Percentiles rank a stretch among this genome's conserved stretches.
Conservation (phyloP, 2,797 vertebrate species). For the Dendrocincla tyrannina region DNA sequence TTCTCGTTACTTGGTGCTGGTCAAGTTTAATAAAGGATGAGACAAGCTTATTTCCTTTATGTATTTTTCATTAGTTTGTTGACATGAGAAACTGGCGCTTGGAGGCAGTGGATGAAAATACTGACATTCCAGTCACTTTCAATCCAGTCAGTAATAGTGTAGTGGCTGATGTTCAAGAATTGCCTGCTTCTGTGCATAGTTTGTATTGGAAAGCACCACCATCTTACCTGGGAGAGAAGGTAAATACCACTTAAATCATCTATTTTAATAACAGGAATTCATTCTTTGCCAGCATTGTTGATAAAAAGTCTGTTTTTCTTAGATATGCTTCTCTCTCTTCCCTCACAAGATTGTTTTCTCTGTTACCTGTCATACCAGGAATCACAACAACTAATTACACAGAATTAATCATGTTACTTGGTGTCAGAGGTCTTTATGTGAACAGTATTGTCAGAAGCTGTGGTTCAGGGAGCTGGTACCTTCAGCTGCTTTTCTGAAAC, state of each 20-base stretch:
- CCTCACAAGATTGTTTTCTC: neutral
- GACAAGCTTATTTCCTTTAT: neutral
- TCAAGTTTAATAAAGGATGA: neutral
- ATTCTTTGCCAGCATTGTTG: neutral
- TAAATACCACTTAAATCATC: slow-evolving; percentile 54
- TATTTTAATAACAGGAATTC: neutral
- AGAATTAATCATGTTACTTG: neutral
- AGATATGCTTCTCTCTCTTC: neutral
- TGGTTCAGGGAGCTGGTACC: neutral
- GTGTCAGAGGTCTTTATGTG: neutral
- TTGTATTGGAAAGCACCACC: slow-evolving; percentile 89
- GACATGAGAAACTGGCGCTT: slow-evolving; percentile 89
- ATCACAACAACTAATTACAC: neutral
- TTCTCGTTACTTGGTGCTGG: neutral
- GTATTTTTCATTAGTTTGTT: slow-evolving; percentile 79
- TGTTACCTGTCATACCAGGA: neutral
- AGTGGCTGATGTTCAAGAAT: slow-evolving; percentile 92
- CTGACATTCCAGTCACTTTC: slow-evolving; percentile 81
- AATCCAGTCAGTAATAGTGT: slow-evolving; percentile 87
- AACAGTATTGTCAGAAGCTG: neutral
- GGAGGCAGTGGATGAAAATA: slow-evolving; percentile 73
- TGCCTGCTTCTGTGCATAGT: slow-evolving; percentile 77
- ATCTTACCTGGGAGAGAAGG: slow-evolving; percentile 89
- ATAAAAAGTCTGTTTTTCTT: neutral
- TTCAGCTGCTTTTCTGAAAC: neutral